phyloP scores from a whole-genome alignment of 2,888 invertebrate species.

The Erebia palarica region DNA sequence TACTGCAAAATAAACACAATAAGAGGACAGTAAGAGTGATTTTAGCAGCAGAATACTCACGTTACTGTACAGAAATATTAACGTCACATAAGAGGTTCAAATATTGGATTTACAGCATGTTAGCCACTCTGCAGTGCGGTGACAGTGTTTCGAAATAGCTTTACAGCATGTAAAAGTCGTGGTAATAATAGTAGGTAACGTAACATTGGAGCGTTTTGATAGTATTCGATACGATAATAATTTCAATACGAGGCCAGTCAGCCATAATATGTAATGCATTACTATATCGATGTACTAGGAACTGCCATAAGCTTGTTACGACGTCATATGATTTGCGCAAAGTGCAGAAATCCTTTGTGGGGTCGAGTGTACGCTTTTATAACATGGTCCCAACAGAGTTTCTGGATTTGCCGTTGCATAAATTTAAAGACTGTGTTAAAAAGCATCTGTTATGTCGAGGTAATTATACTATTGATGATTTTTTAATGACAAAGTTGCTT shows the following conservation, averaged over 20 bases:
- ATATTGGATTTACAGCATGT: constrained; percentile 31
- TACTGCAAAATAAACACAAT: neutral
- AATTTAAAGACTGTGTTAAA: too few relatives aligned
- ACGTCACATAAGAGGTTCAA: constrained; percentile 8
- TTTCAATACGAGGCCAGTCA: neutral
- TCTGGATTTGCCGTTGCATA: too few relatives aligned
- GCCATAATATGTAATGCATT: neutral
- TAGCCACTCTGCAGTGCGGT: constrained; percentile 31
- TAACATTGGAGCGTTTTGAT: neutral
- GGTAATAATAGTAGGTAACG: constrained; percentile 23
- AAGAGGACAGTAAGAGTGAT: neutral
- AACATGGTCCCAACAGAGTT: too few relatives aligned
- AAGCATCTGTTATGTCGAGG: too few relatives aligned
- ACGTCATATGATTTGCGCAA: too few relatives aligned
- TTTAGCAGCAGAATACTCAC: neutral
- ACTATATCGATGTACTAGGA: too few relatives aligned
- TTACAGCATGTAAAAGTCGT: constrained; percentile 37
- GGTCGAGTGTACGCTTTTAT: too few relatives aligned
- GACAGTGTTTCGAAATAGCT: constrained; percentile 34
- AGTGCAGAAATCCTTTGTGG: too few relatives aligned
- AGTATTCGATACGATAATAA: neutral
- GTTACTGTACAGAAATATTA: neutral
- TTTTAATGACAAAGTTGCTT: too few relatives aligned
- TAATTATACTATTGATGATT: too few relatives aligned
- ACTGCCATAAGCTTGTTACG: too few relatives aligned